Conservation (phyloP, 2,113 vertebrate species). For the Dicentrarchus labrax region DNA sequence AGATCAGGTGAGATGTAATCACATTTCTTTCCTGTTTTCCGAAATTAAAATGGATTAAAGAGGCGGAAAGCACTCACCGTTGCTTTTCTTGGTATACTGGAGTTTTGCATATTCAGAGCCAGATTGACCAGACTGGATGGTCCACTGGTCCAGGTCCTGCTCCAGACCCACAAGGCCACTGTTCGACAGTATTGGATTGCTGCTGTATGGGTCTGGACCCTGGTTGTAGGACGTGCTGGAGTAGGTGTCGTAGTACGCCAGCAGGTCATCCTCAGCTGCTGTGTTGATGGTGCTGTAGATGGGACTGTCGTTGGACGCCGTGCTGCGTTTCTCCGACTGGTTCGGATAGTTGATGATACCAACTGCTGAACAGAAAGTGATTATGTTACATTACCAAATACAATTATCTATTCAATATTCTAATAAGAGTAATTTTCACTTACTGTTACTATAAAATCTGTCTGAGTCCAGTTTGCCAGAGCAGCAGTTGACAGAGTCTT, state of each 20-base stretch:
- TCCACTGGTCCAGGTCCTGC: conserved; percentile 81
- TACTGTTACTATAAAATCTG: conserved; percentile 92
- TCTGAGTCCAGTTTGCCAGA: conserved; percentile 86
- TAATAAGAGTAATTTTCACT: conserved; percentile 36
- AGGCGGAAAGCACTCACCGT: conserved; percentile 46
- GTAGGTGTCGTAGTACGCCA: conserved; percentile 83
- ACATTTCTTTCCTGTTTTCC: neutral
- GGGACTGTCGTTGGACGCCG: conserved; percentile 86
- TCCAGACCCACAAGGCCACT: conserved; percentile 75
- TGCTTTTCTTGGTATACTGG: conserved; percentile 78
- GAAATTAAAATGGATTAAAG: neutral
- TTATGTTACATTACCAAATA: neutral
- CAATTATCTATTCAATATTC: neutral
- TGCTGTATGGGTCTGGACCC: conserved; percentile 81
- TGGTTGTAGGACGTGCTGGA: conserved; percentile 79
- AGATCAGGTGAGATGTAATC: neutral
- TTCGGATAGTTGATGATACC: conserved; percentile 90
- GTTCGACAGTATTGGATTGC: conserved; percentile 85
- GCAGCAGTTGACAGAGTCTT: conserved; percentile 87
- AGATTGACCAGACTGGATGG: conserved; percentile 81
- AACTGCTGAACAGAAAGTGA: conserved; percentile 79
- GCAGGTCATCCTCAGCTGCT: conserved; percentile 84
- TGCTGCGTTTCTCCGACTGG: conserved; percentile 88
- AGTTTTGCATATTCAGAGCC: conserved; percentile 84
- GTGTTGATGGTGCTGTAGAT: conserved; percentile 95